These are phyloP conservation scores for Neomicropteryx cornuta DNA, from an alignment of 1,140 invertebrate genomes.

Conservation along the genomic window DNA sequence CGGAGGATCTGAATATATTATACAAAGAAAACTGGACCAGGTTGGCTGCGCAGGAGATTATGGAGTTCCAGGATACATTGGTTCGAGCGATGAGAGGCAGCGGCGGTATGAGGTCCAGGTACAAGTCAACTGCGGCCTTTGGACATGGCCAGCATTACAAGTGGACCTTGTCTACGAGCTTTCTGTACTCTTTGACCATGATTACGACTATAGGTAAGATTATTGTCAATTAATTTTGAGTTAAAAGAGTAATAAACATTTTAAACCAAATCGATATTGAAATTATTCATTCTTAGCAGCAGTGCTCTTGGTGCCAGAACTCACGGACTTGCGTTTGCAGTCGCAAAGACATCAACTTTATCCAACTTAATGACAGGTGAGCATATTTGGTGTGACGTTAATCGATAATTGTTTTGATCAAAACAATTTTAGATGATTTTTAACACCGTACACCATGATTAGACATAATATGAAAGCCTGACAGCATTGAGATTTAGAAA, in stretches of 20 bases:
- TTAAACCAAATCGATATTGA: constrained; percentile 3
- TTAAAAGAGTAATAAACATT: not conserved
- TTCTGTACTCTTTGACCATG: constrained; percentile 89
- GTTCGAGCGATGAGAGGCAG: constrained; percentile 28
- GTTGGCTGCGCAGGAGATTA: constrained; percentile 68
- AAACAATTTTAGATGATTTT: too few species aligned
- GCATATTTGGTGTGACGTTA: too few species aligned
- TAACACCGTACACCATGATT: too few species aligned
- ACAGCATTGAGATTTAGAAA: too few species aligned
- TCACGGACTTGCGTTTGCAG: too few species aligned
- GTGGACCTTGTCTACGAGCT: constrained; percentile 86
- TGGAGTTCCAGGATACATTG: constrained; percentile 65
- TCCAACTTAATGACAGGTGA: too few species aligned
- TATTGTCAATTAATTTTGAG: constrained; percentile 5
- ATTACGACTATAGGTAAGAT: constrained; percentile 91
- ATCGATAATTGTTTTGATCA: too few species aligned
- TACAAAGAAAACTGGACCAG: constrained; percentile 93
- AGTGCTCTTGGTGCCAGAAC: not conserved
- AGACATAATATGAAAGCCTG: too few species aligned
- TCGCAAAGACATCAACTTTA: too few species aligned
- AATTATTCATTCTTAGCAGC: not conserved
- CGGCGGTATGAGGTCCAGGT: constrained; percentile 14
- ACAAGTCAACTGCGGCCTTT: constrained; percentile 16
- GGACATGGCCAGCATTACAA: constrained; percentile 46
- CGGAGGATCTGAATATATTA: constrained; percentile 85